Evolutionary conservation across 2,888 invertebrate genomes (phyloP).

Genomic region (Ryuthela nishihirai): DNA sequence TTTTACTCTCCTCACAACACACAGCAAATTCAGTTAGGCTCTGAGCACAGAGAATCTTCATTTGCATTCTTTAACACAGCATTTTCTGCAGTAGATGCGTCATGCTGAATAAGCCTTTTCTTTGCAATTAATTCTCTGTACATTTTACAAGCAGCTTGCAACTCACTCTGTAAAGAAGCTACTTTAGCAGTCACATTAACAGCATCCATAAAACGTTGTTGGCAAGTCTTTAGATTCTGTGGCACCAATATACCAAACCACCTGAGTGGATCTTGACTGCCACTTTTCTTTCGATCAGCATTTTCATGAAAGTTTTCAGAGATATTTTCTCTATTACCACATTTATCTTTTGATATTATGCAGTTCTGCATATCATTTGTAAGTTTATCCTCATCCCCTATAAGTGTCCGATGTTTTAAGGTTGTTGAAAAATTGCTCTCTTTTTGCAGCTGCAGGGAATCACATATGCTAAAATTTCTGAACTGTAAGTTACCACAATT

Average conservation of each 20-base stretch:
- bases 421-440: too few species aligned
- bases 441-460: too few species aligned
- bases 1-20: too few species aligned
- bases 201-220: constrained; percentile 67
- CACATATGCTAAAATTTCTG: neutral
- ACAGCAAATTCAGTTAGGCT: too few species aligned
- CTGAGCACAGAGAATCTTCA: too few species aligned
- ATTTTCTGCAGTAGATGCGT: too few species aligned
- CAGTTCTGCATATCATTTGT: neutral
- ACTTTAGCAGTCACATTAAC: constrained; percentile 64
- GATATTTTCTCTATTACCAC: neutral
- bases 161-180: constrained; percentile 64
- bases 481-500: neutral
- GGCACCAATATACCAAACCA: constrained; percentile 88
- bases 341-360: neutral
- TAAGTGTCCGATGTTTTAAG: neutral
- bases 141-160: constrained; percentile 46
- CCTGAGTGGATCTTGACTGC: constrained; percentile 61
- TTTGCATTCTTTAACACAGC: too few species aligned
- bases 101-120: too few species aligned
- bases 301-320: neutral
- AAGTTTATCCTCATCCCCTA: neutral
- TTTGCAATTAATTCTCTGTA: constrained; percentile 1
- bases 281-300: neutral
- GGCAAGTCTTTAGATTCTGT: constrained; percentile 69